phyloP scores from a whole-genome alignment of 2,113 vertebrate species.

The Lanius collurio region DNA sequence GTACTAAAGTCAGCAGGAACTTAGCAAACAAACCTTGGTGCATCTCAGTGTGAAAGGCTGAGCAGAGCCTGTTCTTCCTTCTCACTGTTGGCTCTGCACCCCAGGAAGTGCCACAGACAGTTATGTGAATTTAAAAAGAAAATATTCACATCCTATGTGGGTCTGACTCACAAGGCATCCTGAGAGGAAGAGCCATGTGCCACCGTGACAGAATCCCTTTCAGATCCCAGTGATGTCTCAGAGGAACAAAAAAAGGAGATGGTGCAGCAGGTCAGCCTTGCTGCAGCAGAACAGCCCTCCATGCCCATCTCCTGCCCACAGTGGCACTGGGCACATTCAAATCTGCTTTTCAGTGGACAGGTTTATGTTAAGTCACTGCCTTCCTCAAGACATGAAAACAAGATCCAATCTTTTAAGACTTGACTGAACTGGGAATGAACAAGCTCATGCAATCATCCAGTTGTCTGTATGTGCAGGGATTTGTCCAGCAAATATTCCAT shows the following conservation, averaged over 20 bases:
- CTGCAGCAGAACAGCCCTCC: not conserved
- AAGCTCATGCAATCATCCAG: not conserved
- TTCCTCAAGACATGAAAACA: not conserved
- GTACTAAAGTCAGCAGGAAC: not conserved
- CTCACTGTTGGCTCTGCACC: not conserved
- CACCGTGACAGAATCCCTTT: not conserved
- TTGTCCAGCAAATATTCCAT: not conserved
- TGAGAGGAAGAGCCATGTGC: not conserved
- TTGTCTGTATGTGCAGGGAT: not conserved
- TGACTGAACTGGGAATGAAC: not conserved
- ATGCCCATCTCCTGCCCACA: not conserved
- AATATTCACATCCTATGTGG: not conserved
- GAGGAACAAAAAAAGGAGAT: not conserved
- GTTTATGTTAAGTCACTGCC: not conserved
- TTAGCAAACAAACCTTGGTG: conserved; percentile 31
- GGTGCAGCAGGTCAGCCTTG: not conserved
- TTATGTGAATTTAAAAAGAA: not conserved
- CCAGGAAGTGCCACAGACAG: not conserved
- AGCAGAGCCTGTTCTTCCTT: not conserved
- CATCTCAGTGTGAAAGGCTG: conserved; percentile 32
- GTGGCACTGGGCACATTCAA: not conserved
- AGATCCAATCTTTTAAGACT: not conserved
- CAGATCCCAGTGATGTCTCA: not conserved
- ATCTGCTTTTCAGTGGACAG: not conserved
- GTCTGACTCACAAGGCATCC: conserved; percentile 41